Base-by-base conservation (phyloP, 2,113 vertebrate genomes). In the Mormoops blainvillei region DNA sequence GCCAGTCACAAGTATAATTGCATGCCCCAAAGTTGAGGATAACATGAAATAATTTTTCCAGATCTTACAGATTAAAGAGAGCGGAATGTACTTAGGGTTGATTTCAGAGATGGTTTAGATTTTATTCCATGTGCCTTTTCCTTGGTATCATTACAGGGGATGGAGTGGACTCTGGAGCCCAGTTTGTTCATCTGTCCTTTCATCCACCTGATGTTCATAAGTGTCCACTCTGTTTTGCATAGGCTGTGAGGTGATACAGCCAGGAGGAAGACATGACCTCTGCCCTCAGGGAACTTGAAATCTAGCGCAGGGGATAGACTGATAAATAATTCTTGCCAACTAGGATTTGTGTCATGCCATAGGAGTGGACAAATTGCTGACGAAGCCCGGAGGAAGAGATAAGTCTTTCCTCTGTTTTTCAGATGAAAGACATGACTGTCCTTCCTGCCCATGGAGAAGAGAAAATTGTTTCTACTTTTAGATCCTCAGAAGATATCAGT, bases 21-120 rank as follows among this genome's bases (percentile, higher is more conserved):
- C 14, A 50, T 28, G 13, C 16, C n/a, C 28, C 24, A 38, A 63
- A 8, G 28, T 26, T 96, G 43, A 89, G 36, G 26, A 50, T 61
- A 74, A 83, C 41, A 73, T 16, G 54, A 81, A 38, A 80, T 15
- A 67, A 67, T 19, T 76, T 91, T 94, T 65, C 20, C 5, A 94
- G 48, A 73, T 38, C 33, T 71, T 71, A 83, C 1, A 83, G 54
- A 86, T 91, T 68, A 93, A 80, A 95, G 65, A 76, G 76, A 84
- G 38, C 12, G 61, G 84, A 22, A 89, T 56, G 38, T 20, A 90
- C 63, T 94, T 78, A 74, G 86, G 7, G n/a, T 14, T 76, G 67
- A 65, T 74, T 86, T 96, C 56, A 63, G 91, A 90, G 26, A 81
- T 22, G 33, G 8, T 61, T 89, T 95, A 92, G 81, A 91, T 18